Conservation (phyloP, 2,797 vertebrate genomes). For the Holocentrus rufus region DNA sequence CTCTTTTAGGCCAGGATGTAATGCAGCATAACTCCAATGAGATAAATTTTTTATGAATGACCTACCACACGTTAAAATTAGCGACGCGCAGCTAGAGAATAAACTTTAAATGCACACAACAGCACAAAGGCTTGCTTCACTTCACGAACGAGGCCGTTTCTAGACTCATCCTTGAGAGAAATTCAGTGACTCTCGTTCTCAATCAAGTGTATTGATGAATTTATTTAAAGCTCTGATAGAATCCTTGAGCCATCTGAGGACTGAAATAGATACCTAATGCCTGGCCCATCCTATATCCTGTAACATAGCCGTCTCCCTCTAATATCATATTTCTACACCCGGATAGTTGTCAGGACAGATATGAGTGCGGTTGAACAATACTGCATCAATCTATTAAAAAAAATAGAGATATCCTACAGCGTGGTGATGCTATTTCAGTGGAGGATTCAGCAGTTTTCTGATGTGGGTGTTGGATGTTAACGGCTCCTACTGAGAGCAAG, state of each 20-base stretch:
- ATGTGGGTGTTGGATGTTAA: slow-evolving; percentile 56
- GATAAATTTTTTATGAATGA: slow-evolving; percentile 52
- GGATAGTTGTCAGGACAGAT: slow-evolving; percentile 42
- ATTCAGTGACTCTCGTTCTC: slow-evolving; percentile 48
- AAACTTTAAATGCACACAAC: too few relatives aligned
- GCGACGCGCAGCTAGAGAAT: slow-evolving; percentile 2
- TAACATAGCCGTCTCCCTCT: slow-evolving; percentile 51
- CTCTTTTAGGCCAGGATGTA: slow-evolving; percentile 25
- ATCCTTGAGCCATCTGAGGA: slow-evolving; percentile 62
- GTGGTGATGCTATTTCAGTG: slow-evolving; percentile 51
- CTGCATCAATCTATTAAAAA: slow-evolving; percentile 48
- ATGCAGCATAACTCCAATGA: slow-evolving; percentile 44
- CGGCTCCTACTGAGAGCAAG: slow-evolving; percentile 51
- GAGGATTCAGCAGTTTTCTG: slow-evolving; percentile 67
- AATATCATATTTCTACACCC: slow-evolving; percentile 51
- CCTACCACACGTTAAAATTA: slow-evolving; percentile 10
- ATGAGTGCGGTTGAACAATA: slow-evolving; percentile 54
- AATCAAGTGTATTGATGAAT: slow-evolving; percentile 71
- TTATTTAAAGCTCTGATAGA: slow-evolving; percentile 69
- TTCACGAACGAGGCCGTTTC: slow-evolving; percentile 19
- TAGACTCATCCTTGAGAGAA: slow-evolving; percentile 65
- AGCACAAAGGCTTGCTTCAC: slow-evolving; percentile 9
- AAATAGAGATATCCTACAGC: slow-evolving; percentile 42
- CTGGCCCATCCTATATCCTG: slow-evolving; percentile 55
- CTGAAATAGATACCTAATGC: slow-evolving; percentile 66